A percentile compares a stretch with the other conserved stretches of the same genome.
phyloP scores from a whole-genome alignment of 2,888 invertebrate genomes.

The Belgica antarctica region DNA sequence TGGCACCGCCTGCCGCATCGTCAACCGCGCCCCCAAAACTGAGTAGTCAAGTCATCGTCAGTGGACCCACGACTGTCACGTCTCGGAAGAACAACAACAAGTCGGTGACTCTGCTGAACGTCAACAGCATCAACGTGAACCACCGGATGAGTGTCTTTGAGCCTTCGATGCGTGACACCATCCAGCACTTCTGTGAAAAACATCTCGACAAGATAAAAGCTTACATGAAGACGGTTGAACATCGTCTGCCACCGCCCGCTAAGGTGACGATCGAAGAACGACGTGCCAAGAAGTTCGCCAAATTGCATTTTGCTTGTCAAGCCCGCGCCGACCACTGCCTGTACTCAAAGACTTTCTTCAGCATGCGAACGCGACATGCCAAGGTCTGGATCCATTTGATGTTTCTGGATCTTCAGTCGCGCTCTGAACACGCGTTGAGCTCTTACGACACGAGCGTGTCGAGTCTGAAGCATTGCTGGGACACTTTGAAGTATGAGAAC shows the following conservation, averaged over 20 bases:
- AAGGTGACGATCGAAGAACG: constrained; percentile 90
- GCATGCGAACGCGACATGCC: constrained; percentile 76
- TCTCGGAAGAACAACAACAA: constrained; percentile 68
- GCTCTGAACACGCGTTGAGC: constrained; percentile 61
- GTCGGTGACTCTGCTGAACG: constrained; percentile 72
- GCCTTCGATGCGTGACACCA: constrained; percentile 85
- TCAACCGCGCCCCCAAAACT: background rate
- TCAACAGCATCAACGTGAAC: constrained; percentile 54
- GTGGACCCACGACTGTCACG: constrained; percentile 64
- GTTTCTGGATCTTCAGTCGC: constrained; percentile 81
- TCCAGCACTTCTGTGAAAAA: constrained; percentile 95
- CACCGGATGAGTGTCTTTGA: constrained; percentile 81
- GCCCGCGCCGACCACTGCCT: constrained; percentile 80
- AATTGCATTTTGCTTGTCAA: constrained; percentile 86
- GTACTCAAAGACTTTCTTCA: constrained; percentile 76
- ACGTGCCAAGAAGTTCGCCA: constrained; percentile 81
- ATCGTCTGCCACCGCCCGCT: constrained; percentile 83
- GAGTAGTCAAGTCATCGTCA: constrained; percentile 57
- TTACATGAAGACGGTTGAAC: constrained; percentile 84
- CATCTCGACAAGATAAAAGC: constrained; percentile 86
- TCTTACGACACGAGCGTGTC: constrained; percentile 78
- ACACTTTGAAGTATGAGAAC: constrained; percentile 87
- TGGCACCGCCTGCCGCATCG: constrained; percentile 49
- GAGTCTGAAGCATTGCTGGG: constrained; percentile 89
- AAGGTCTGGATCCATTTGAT: constrained; percentile 93